These are phyloP conservation scores for Gallinago jamesoni DNA, from an alignment of 2,113 vertebrate species.

Conservation along the genomic window DNA sequence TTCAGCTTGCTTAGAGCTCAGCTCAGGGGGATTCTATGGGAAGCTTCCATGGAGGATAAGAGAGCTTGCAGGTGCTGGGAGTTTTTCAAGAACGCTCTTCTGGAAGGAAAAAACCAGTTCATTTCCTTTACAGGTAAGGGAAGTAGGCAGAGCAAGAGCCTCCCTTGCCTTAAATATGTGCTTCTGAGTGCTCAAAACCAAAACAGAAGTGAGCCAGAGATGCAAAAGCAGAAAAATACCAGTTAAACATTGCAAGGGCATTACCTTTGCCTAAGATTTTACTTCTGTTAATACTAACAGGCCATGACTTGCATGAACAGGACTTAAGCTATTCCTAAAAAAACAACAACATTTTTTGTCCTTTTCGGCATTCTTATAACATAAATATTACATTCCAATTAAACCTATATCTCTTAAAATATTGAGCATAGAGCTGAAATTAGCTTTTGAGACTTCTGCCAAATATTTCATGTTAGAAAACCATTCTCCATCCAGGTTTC, in stretches of 20 bases:
- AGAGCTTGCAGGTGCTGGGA: not conserved
- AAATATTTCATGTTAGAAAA: not conserved
- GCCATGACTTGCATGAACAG: not conserved
- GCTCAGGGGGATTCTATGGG: not conserved
- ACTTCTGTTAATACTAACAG: not conserved
- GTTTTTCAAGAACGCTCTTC: not conserved
- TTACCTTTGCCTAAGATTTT: not conserved
- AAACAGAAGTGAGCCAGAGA: not conserved
- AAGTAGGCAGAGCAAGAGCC: not conserved
- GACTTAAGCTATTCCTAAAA: not conserved
- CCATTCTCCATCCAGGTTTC: not conserved
- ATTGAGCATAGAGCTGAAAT: not conserved
- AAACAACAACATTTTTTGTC: not conserved
- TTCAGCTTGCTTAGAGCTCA: not conserved
- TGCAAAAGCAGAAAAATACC: not conserved
- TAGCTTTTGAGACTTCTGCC: not conserved
- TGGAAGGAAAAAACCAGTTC: not conserved
- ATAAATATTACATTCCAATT: not conserved
- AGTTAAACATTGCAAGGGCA: not conserved
- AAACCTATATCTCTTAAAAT: not conserved
- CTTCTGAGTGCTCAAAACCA: not conserved
- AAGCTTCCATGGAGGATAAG: not conserved
- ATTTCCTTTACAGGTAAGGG: not conserved
- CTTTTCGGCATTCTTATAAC: not conserved
- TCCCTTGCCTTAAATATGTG: not conserved